phyloP scores from a whole-genome alignment of 2,888 invertebrate genomes.

The Siphlonurus alternatus region DNA sequence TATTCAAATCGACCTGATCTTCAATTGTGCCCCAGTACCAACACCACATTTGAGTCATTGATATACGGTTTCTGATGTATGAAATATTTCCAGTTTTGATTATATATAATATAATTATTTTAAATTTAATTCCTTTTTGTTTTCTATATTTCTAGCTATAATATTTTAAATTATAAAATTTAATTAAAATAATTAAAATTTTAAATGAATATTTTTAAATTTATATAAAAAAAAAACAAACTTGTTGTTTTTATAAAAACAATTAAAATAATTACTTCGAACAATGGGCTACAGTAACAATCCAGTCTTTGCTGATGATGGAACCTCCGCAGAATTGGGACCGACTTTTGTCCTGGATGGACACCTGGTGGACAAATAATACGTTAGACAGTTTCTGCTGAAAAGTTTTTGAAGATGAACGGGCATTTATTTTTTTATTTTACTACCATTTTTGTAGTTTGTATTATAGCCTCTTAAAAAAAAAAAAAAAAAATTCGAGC shows the following conservation, averaged over 20 bases:
- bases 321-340: neutral
- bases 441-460: neutral
- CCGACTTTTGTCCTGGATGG: neutral
- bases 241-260: no score
- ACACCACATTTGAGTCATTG: no score
- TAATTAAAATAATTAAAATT: neutral
- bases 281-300: neutral
- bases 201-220: no score
- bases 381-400: no score
- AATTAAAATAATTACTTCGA: neutral
- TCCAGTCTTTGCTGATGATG: neutral
- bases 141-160: neutral
- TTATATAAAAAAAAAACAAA: no score
- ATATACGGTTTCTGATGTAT: no score
- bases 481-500: no score
- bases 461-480: neutral
- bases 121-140: neutral
- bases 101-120: neutral
- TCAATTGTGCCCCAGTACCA: no score
- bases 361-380: neutral
- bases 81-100: no score
- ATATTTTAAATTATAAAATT: neutral
- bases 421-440: neutral
- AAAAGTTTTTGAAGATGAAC: neutral
- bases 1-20: no score